Conservation (phyloP, 2,113 vertebrate species). For the Ophiodon elongatus region DNA sequence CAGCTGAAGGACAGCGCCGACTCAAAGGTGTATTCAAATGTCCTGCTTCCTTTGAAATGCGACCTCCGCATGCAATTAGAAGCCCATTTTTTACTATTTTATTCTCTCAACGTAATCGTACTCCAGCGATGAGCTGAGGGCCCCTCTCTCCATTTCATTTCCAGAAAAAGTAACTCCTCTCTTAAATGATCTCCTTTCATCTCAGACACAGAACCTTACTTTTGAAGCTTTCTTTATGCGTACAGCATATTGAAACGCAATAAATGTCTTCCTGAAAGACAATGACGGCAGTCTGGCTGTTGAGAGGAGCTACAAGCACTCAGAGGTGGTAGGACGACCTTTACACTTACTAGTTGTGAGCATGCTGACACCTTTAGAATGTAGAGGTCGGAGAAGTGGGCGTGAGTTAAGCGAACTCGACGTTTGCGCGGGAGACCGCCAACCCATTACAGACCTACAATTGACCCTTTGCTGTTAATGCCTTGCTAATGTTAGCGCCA, state of each 20-base stretch:
- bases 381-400: not conserved
- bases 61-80: conserved; percentile 29
- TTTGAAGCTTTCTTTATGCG: not conserved
- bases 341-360: not conserved
- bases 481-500: too few species aligned
- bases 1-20: conserved; percentile 45
- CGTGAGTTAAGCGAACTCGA: too few species aligned
- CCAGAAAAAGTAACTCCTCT: not conserved
- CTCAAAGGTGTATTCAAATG: conserved; percentile 51
- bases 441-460: too few species aligned
- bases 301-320: not conserved
- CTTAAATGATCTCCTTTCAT: conserved; percentile 27
- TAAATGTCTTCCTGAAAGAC: not conserved
- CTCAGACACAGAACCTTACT: not conserved
- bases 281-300: too few species aligned
- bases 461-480: too few species aligned
- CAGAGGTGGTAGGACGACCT: too few species aligned
- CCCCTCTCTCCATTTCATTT: conserved; percentile 14
- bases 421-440: too few species aligned
- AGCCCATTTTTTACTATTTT: conserved; percentile 17
- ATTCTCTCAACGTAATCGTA: conserved; percentile 33
- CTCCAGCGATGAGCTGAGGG: conserved; percentile 17
- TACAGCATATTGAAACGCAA: not conserved
- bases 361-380: not conserved
- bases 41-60: conserved; percentile 60